Evolutionary conservation across 1,140 invertebrate species (phyloP), one percentile per base, ranked within the genome.

Genomic region (Ceratosolen fusciceps): DNA sequence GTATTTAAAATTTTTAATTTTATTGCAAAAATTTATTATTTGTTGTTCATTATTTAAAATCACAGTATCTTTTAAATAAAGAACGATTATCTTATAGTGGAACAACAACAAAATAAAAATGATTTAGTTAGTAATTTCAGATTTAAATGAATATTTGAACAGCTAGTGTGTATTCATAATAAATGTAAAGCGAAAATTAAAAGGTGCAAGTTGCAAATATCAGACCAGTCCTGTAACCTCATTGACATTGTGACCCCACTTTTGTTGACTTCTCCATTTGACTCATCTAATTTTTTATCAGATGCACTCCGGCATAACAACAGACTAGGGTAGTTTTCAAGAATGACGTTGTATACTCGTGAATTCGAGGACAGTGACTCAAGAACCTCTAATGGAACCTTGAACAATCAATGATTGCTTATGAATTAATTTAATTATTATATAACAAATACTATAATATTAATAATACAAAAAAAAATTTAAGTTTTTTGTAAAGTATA

Each of bases 261-360:
- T 74, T 91, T 88, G 82, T 78, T 83, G 14, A 86, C 85, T 47
- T 86, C 90, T 81, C 82, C 87, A 2, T 87, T 88, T 4, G 92
- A 86, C 80, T 93, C 88, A 39, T 91, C 89, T 0, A 92, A 81
- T 37, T 88, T 92, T 72, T 93, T 93, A 81, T 94, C 94, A 1
- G 93, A 94, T 26, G 91, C 90, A 82, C 93, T 94, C 82, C 93
- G 90, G 65, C 93, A 92, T 16, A 92, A 86, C 34, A 95, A 83
- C 34, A 95, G 86, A 80, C 93, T 93, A 0, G 94, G 94, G 85
- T 95, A 95, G 83, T 95, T 95, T 82, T 94, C 93, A 60, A 95
- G 84, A 54, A 95, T 93, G 5, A 95, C 92, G 56, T 93, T 93
- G 85, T 94, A 95, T 0, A 95, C 86, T 56, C 92, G 92, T 79